Evolutionary conservation across 2,113 vertebrate species (phyloP), one percentile per base, ranked within the genome.

Genomic region (Aegotheles bennettii): DNA sequence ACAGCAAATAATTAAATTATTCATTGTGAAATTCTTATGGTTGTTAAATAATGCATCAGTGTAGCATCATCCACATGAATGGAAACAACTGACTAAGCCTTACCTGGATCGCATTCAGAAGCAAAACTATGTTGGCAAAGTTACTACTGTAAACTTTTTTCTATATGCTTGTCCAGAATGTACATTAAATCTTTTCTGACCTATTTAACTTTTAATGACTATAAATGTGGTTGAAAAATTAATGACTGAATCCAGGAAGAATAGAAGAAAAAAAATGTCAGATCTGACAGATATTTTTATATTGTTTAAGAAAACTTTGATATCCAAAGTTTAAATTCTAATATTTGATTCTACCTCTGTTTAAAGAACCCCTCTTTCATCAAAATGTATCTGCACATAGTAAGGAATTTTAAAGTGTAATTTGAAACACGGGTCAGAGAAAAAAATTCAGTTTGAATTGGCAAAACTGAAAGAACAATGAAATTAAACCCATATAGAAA

Each of bases 1-100:
- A 36, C 21, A 87, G 10, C 12, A 69, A 91, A 87, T 83, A 94
- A 89, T 86, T 88, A 78, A 84, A 85, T 85, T 93, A 91, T 95
- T 91, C 2, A 78, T 84, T 51, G 7, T 75, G 33, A 71, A 76
- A 89, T 84, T 73, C 40, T 68, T 53, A 24, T 53, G 10, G 48
- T 29, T 79, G 16, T 69, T 94, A 84, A 94, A 90, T 79, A 80
- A 93, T 74, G 45, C 24, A 89, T 7, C 23, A 85, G 35, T 36
- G 45, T 21, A 65, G 13, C 33, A 71, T 68, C 64, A 64, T 45
- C 25, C 23, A 65, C 31, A 24, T 40, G 43, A 85, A 43, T 89
- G 48, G 63, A 91, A 87, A 57, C 7, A 85, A 59, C 54, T 69
- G 53, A 74, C 25, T 92, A 75, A 84, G 60, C 28, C 10, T 93